Evolutionary conservation across 2,113 vertebrate species (phyloP).

Genomic region (Sarotherodon lohbergeri): DNA sequence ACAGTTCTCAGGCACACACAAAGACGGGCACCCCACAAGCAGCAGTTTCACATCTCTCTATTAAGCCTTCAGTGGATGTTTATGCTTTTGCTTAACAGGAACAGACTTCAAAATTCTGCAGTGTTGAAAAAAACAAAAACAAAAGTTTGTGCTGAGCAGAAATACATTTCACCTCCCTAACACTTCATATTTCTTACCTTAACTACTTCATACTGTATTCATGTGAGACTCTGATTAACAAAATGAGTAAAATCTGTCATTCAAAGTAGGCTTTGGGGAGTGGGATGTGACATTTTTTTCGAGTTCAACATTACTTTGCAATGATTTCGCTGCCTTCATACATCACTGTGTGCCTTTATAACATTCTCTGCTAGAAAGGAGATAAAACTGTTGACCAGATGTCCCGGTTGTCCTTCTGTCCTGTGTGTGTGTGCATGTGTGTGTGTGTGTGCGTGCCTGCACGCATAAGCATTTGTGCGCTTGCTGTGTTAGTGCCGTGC

Average conservation of each 20-base stretch:
- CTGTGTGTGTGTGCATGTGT: background rate
- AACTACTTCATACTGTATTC: slow-evolving; percentile 8
- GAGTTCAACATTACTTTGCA: background rate
- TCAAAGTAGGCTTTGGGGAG: background rate
- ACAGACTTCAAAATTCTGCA: slow-evolving; percentile 4
- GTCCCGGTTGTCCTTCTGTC: slow-evolving; percentile 44
- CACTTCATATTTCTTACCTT: slow-evolving; percentile 10
- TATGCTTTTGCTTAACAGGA: slow-evolving; percentile 52
- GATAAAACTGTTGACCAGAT: slow-evolving; percentile 52
- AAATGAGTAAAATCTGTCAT: slow-evolving; percentile 29
- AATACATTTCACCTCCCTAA: background rate
- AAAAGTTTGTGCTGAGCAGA: background rate
- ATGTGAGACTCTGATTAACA: slow-evolving; percentile 30
- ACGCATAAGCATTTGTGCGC: background rate
- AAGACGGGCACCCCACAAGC: slow-evolving; percentile 10
- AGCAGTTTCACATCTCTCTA: slow-evolving; percentile 34
- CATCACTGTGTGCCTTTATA: slow-evolving; percentile 8
- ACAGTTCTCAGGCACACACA: slow-evolving; percentile 3
- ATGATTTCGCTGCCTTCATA: slow-evolving; percentile 20
- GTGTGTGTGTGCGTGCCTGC: background rate
- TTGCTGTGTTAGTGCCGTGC: background rate
- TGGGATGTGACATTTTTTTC: slow-evolving; percentile 1
- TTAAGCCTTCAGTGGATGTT: slow-evolving; percentile 62
- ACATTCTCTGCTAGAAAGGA: slow-evolving; percentile 23
- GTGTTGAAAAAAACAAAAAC: slow-evolving; percentile 17